Percentiles rank a stretch among this genome's conserved stretches.
Evolutionary conservation across 2,888 invertebrate species (phyloP).

Genomic region (Ditylenchus weischeri): DNA sequence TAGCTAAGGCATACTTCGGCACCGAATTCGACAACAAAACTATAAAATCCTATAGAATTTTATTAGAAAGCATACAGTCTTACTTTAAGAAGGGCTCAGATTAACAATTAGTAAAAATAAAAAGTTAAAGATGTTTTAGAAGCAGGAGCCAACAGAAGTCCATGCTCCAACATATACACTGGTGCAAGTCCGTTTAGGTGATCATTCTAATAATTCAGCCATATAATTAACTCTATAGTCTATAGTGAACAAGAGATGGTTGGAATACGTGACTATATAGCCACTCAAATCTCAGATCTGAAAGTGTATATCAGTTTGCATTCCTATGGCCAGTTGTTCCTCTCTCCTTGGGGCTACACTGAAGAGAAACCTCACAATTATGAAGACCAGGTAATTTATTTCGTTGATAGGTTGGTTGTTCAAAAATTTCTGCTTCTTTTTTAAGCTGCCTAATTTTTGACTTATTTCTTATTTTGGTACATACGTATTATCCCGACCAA

Average conservation of each 20-base stretch:
- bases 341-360: slow-evolving; percentile 58
- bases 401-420: neutral
- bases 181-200: slow-evolving; percentile 39
- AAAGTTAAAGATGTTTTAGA: slow-evolving; percentile 27
- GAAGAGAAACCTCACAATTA: slow-evolving; percentile 45
- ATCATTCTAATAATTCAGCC: neutral
- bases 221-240: slow-evolving; percentile 22
- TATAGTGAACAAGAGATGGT: slow-evolving; percentile 45
- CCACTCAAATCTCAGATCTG: slow-evolving; percentile 45
- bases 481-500: no score
- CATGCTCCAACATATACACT: slow-evolving; percentile 55
- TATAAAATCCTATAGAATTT: no score
- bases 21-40: no score
- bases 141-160: slow-evolving; percentile 50
- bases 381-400: slow-evolving; percentile 39
- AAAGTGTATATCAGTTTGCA: slow-evolving; percentile 53
- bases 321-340: slow-evolving; percentile 54
- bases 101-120: neutral
- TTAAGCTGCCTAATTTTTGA: neutral
- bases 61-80: no score
- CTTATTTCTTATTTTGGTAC: no score
- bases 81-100: neutral
- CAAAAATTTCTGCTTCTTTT: neutral
- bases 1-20: no score
- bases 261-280: slow-evolving; percentile 48